phyloP scores from a whole-genome alignment of 2,888 invertebrate species.

The Zaprionus obscuricornis region DNA sequence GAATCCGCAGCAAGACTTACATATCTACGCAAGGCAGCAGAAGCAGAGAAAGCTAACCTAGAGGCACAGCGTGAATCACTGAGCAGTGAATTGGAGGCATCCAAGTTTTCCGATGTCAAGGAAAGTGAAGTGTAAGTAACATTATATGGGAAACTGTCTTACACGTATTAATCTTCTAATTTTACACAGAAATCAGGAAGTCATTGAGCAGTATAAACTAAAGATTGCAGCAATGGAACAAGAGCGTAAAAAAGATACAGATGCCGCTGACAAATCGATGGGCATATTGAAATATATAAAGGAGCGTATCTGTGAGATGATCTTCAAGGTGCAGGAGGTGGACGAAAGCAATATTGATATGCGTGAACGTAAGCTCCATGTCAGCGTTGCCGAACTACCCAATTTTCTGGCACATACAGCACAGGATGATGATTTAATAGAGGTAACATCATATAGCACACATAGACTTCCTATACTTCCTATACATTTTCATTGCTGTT shows the following conservation, averaged over 20 bases:
- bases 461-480: background rate
- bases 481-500: background rate
- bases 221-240: slow-evolving; percentile 85
- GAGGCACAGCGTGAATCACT: slow-evolving; percentile 88
- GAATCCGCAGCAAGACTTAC: slow-evolving; percentile 89
- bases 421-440: slow-evolving; percentile 79
- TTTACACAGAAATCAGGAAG: slow-evolving; percentile 89
- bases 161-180: too few relatives aligned
- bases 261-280: slow-evolving; percentile 80
- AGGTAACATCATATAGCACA: slow-evolving; percentile 55
- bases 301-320: slow-evolving; percentile 82
- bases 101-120: slow-evolving; percentile 91
- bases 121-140: slow-evolving; percentile 90
- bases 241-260: slow-evolving; percentile 82
- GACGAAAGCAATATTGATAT: slow-evolving; percentile 81
- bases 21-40: slow-evolving; percentile 88
- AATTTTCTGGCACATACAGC: slow-evolving; percentile 78
- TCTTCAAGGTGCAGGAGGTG: slow-evolving; percentile 83
- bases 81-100: slow-evolving; percentile 88
- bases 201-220: slow-evolving; percentile 87
- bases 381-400: slow-evolving; percentile 73
- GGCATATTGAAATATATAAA: slow-evolving; percentile 80
- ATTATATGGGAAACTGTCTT: too few relatives aligned
- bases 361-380: slow-evolving; percentile 60
- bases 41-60: slow-evolving; percentile 88